phyloP scores from a whole-genome alignment of 2,113 vertebrate species.

The Burhinus oedicnemus region DNA sequence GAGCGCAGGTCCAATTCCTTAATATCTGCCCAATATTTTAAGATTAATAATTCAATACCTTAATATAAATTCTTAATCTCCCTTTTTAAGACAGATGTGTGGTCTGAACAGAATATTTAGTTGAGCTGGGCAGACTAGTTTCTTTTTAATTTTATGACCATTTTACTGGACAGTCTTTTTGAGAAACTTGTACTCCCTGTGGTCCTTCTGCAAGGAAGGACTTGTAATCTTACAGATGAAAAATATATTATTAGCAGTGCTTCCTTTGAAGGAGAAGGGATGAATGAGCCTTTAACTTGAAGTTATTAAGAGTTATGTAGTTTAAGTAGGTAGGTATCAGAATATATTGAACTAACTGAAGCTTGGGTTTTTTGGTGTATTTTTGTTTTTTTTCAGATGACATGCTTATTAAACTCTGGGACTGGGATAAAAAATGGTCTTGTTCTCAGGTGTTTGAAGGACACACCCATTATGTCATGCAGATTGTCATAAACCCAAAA shows the following conservation, averaged over 20 bases:
- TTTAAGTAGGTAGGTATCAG: background rate
- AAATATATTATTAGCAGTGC: background rate
- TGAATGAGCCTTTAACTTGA: background rate
- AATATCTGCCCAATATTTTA: background rate
- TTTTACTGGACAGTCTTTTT: background rate
- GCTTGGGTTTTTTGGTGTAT: background rate
- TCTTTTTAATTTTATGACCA: background rate
- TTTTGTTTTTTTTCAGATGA: conserved; percentile 83
- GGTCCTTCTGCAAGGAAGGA: background rate
- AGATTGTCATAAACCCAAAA: conserved; percentile 99
- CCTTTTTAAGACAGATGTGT: background rate
- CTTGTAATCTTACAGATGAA: background rate
- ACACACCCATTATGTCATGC: conserved; percentile 99
- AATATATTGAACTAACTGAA: background rate
- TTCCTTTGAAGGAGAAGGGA: background rate
- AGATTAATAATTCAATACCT: background rate
- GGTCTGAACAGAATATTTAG: background rate
- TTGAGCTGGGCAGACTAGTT: background rate
- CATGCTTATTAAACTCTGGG: conserved; percentile 99
- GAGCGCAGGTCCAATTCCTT: background rate
- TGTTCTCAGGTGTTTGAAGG: conserved; percentile 99
- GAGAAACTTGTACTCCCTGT: background rate
- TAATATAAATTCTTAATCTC: background rate
- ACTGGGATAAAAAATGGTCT: conserved; percentile 99
- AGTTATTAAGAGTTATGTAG: background rate